Conservation (phyloP, 1,140 invertebrate genomes). For the Drosophila murphyi region DNA sequence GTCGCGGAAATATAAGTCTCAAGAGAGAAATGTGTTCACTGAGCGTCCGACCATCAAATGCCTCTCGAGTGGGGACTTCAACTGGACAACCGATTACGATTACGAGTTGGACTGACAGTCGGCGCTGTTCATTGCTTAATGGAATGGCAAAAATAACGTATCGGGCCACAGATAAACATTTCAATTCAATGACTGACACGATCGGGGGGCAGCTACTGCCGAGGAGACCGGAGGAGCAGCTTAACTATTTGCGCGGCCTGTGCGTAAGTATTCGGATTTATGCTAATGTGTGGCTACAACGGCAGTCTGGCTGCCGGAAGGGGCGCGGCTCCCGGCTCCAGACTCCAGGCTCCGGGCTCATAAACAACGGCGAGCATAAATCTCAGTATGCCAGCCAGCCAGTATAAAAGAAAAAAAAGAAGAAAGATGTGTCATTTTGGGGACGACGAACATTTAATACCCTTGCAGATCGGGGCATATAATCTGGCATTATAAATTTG, state of each 20-base stretch:
- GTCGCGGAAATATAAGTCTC: too few species aligned
- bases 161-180: slow-evolving; percentile 9
- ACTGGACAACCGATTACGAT: too few species aligned
- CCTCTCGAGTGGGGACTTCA: too few species aligned
- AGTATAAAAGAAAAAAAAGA: slow-evolving; percentile 4
- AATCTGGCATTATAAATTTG: too few species aligned
- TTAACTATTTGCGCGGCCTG: slow-evolving; percentile 20
- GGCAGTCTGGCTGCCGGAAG: too few species aligned
- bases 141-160: slow-evolving; percentile 36
- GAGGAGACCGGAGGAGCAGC: background rate
- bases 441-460: too few species aligned
- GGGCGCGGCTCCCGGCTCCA: background rate
- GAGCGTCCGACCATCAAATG: too few species aligned
- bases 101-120: too few species aligned
- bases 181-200: slow-evolving; percentile 24
- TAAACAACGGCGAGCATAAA: slow-evolving; percentile 66
- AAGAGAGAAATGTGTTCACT: too few species aligned
- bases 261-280: slow-evolving; percentile 41
- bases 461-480: too few species aligned
- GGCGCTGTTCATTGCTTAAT: slow-evolving; percentile 41
- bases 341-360: slow-evolving; percentile 6
- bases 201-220: background rate
- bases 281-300: slow-evolving; percentile 57
- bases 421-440: too few species aligned
- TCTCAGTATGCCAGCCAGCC: slow-evolving; percentile 43